Evolutionary conservation across 2,113 vertebrate genomes (phyloP).

Genomic region (Pyxicephalus adspersus): DNA sequence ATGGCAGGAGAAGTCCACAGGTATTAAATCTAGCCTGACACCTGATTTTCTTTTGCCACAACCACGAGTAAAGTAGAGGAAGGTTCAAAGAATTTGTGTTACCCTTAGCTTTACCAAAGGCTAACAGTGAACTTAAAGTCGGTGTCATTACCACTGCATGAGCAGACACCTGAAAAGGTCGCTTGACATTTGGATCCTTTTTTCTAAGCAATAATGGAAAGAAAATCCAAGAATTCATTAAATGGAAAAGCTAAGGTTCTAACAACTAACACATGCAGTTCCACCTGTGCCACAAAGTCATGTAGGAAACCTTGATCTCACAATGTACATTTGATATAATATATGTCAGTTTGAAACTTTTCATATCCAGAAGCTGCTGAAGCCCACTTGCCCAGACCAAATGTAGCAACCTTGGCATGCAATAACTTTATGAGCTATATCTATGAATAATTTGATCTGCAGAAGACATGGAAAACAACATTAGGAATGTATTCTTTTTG

Average conservation of each 20-base stretch:
- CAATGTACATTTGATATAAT: neutral
- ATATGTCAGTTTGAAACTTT: neutral
- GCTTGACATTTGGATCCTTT: neutral
- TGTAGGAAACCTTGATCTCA: neutral
- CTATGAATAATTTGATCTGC: no score
- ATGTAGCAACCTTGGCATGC: no score
- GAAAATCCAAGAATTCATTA: neutral
- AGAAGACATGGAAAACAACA: no score
- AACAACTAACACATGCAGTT: neutral
- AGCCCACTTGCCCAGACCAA: no score
- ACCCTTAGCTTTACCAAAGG: constrained; percentile 7
- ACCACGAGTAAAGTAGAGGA: neutral
- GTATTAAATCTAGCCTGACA: constrained; percentile 1
- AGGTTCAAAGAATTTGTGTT: constrained; percentile 18
- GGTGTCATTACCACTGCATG: neutral
- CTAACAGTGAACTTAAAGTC: neutral
- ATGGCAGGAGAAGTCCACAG: neutral
- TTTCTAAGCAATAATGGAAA: neutral
- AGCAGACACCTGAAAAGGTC: constrained; percentile 26
- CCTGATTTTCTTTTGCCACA: neutral
- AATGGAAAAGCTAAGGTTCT: constrained; percentile 22
- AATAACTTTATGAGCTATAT: no score
- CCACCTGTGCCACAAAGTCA: neutral
- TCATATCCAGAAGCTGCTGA: neutral
- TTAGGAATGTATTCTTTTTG: no score